Conservation (phyloP, 2,113 vertebrate species). For the Neopipo cinnamomea region DNA sequence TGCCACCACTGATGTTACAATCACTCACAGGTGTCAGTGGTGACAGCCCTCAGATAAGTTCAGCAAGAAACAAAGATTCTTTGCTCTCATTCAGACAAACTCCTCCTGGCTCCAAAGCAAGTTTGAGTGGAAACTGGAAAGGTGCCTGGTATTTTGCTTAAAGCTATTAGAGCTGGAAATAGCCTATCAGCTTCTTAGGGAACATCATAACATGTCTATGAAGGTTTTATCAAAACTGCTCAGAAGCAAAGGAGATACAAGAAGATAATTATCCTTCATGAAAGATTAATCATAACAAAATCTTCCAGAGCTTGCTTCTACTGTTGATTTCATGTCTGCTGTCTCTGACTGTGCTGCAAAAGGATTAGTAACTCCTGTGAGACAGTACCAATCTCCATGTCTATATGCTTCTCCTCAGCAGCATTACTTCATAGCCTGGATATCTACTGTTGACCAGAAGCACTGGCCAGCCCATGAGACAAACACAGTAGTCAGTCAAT, state of each 20-base stretch:
- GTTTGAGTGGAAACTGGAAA: slow-evolving; percentile 31
- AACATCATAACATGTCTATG: background rate
- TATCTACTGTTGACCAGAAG: slow-evolving; percentile 1
- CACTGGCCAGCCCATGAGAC: background rate
- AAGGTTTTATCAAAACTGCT: slow-evolving; percentile 4
- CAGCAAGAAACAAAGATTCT: background rate
- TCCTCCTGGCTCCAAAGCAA: background rate
- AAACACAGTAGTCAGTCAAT: background rate
- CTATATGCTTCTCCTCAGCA: background rate
- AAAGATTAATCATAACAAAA: slow-evolving; percentile 2
- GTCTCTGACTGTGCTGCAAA: background rate
- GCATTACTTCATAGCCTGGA: slow-evolving; percentile 50
- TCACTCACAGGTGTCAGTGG: background rate
- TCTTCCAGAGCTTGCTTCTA: background rate
- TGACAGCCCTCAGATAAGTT: background rate
- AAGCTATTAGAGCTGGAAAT: background rate
- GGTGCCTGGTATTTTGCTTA: background rate
- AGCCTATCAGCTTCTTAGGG: background rate
- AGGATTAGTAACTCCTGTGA: background rate
- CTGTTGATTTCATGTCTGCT: slow-evolving; percentile 11
- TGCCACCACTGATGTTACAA: background rate
- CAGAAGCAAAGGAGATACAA: background rate
- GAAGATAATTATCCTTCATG: background rate
- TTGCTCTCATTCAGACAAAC: slow-evolving; percentile 7
- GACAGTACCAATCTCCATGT: background rate